Conservation (phyloP, 2,797 vertebrate genomes). For the Malurus splendens region DNA sequence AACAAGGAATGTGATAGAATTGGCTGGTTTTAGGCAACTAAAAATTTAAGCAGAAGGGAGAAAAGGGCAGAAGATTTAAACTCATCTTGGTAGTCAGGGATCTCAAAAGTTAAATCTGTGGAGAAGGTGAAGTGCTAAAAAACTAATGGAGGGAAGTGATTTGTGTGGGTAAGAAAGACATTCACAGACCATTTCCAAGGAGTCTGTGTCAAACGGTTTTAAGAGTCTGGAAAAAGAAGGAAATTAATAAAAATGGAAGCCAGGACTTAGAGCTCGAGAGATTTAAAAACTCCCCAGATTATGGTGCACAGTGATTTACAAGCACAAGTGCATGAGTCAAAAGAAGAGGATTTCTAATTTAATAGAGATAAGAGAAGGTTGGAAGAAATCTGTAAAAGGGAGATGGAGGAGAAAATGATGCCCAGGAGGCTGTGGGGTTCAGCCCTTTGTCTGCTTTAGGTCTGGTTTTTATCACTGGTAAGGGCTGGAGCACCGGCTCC, state of each 20-base stretch:
- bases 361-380: background rate
- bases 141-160: background rate
- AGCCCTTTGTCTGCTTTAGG: background rate
- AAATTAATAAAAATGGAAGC: background rate
- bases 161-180: background rate
- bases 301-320: background rate
- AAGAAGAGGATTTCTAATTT: background rate
- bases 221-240: background rate
- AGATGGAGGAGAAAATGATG: background rate
- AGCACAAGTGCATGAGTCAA: background rate
- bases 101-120: background rate
- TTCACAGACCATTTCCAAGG: rapidly evolving
- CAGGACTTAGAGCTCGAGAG: rapidly evolving
- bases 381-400: background rate
- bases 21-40: background rate
- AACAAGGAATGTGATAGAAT: rapidly evolving
- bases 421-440: background rate
- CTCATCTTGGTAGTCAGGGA: background rate
- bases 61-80: background rate
- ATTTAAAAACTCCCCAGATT: background rate
- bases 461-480: background rate
- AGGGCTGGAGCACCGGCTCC: background rate
- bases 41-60: background rate
- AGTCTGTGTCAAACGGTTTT: background rate
- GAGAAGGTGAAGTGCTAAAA: background rate